Evolutionary conservation across 2,888 invertebrate genomes (phyloP), one percentile per base, ranked within the genome.

Genomic region (Xiphydria camelus): DNA sequence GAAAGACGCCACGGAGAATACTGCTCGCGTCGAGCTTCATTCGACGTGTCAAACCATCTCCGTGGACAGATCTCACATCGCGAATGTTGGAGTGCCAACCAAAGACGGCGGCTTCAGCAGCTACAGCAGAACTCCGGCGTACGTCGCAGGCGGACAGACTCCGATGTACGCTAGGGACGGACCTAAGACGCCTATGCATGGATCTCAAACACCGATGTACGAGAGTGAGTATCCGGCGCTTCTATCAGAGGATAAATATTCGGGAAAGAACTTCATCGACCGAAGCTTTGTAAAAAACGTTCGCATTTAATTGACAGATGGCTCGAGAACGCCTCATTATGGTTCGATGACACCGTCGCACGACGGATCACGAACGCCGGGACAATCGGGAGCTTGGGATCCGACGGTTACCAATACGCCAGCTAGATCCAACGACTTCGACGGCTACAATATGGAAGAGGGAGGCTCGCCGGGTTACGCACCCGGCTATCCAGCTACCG

Each of bases 31-130:
- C 12, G 99, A 99, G 75, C 79, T 99, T 34, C 99, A 99, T 76
- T 90, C 97, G 7, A 91, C 89, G 14, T 98, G 97, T 76, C 97
- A 98, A 78, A 98, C 96, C 0, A 97, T 99, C 63, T 94, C 94
- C 1, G 98, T 99, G 46, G 96, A 98, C 73, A 83, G 90, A 47
- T 87, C 89, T 34, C 90, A 92, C 69, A 92, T 93, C 63, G 86
- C 88, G 1, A 86, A 86, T 60, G 91, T 89, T 35, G 90, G 87
- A 37, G 81, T 80, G 1, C 84, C 83, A 18, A 80, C 83, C 34
- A 85, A 82, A 61, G 86, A 82, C 61, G 87, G 84, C 43, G 84
- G 82, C 56, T 83, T 83, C 61, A 86, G 88, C 19, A 84, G 86
- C 17, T 89, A 89, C 76, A 87, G 79, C 57, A 81, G 82, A 55